Percentiles rank a stretch among this genome's conserved stretches.
These are phyloP conservation scores for Mactromeris polynyma DNA, from an alignment of 2,888 invertebrate genomes.

Conservation along the genomic window DNA sequence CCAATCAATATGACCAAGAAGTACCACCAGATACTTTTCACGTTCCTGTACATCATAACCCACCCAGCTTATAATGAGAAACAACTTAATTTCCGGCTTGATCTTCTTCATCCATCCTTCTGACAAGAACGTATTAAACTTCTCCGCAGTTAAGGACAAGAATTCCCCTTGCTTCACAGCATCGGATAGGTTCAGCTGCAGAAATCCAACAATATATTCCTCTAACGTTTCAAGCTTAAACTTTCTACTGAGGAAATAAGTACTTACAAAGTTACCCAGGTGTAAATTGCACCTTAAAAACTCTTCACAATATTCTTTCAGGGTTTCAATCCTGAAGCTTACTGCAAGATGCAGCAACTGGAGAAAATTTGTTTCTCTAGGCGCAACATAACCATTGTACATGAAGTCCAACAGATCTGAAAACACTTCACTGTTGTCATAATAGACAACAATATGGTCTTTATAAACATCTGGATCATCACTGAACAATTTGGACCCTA, in stretches of 20 bases:
- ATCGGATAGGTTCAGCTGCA: slow-evolving; percentile 86
- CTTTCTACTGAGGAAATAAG: slow-evolving; percentile 90
- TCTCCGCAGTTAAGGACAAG: slow-evolving; percentile 74
- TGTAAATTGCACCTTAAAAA: slow-evolving; percentile 90
- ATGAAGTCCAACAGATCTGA: slow-evolving; percentile 90
- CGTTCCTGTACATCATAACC: slow-evolving; percentile 86
- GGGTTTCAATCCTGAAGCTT: slow-evolving; percentile 89
- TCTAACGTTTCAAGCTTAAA: slow-evolving; percentile 89
- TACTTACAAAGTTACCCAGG: slow-evolving; percentile 90
- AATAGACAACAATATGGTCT: slow-evolving; percentile 73
- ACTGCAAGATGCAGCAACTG: slow-evolving; percentile 90
- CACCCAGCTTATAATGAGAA: slow-evolving; percentile 82
- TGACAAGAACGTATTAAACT: slow-evolving; percentile 79
- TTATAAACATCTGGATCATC: slow-evolving; percentile 62
- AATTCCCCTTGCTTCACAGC: slow-evolving; percentile 80
- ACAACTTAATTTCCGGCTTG: slow-evolving; percentile 82
- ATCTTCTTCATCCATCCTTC: slow-evolving; percentile 78
- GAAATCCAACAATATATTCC: slow-evolving; percentile 89
- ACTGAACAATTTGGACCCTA: slow-evolving; percentile 88
- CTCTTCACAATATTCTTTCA: slow-evolving; percentile 90
- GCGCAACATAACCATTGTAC: slow-evolving; percentile 90
- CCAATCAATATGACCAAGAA: slow-evolving; percentile 87
- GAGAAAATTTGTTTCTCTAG: slow-evolving; percentile 90
- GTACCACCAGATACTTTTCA: slow-evolving; percentile 89
- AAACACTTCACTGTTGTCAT: slow-evolving; percentile 89